Evolutionary conservation across 1,140 invertebrate species (phyloP).

Genomic region (Ylistrum balloti): DNA sequence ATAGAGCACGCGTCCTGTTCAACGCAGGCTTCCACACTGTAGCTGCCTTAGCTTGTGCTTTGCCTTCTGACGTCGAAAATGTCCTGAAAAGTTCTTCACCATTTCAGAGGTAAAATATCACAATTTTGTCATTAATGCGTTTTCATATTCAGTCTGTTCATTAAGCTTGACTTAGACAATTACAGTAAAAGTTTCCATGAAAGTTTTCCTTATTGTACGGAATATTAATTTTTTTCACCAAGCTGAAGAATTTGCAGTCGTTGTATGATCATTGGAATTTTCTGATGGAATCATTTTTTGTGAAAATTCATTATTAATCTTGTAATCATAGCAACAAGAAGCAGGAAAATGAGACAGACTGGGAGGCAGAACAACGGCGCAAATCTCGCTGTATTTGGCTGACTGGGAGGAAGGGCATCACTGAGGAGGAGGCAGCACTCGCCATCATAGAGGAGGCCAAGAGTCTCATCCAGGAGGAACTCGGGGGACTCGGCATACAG

Average conservation of each 20-base stretch:
- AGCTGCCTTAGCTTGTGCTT: slow-evolving; percentile 89
- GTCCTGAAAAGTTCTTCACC: slow-evolving; percentile 90
- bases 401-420: slow-evolving; percentile 91
- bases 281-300: too few species aligned
- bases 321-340: slow-evolving; percentile 86
- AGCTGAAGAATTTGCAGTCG: too few species aligned
- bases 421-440: slow-evolving; percentile 90
- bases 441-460: slow-evolving; percentile 92
- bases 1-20: slow-evolving; percentile 92
- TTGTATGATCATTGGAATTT: too few species aligned
- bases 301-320: background rate
- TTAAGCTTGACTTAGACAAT: too few species aligned
- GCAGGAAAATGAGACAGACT: slow-evolving; percentile 87
- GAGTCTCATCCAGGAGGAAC: slow-evolving; percentile 77
- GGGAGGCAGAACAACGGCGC: slow-evolving; percentile 87
- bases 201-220: too few species aligned
- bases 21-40: slow-evolving; percentile 92
- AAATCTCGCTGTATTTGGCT: slow-evolving; percentile 87
- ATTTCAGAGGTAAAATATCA: slow-evolving; percentile 85
- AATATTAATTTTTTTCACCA: too few species aligned
- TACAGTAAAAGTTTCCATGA: too few species aligned
- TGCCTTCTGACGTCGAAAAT: slow-evolving; percentile 88
- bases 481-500: slow-evolving; percentile 76
- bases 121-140: too few species aligned
- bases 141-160: too few species aligned